Conservation (phyloP, 2,888 invertebrate species). For the Lochmaea capreae region DNA sequence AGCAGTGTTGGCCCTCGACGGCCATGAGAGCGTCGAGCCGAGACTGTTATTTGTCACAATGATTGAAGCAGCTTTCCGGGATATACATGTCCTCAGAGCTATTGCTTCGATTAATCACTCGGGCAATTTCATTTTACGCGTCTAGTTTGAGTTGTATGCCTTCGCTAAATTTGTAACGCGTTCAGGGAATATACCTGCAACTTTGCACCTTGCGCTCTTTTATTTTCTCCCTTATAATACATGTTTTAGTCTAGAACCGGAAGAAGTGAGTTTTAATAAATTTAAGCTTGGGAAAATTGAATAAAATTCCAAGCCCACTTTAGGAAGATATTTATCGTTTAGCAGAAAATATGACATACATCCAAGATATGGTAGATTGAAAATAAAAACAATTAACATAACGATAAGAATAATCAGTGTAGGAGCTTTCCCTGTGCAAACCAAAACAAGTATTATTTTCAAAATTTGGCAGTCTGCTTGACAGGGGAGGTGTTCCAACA, state of each 20-base stretch:
- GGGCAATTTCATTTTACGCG: constrained; percentile 61
- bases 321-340: too few species aligned
- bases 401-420: too few species aligned
- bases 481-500: too few species aligned
- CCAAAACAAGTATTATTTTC: too few species aligned
- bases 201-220: constrained; percentile 31
- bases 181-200: constrained; percentile 33
- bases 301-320: too few species aligned
- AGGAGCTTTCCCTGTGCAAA: too few species aligned
- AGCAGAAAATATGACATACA: too few species aligned
- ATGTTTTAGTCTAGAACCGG: background rate
- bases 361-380: too few species aligned
- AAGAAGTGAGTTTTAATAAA: too few species aligned
- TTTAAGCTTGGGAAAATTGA: too few species aligned
- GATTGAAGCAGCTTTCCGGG: constrained; percentile 63
- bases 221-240: background rate
- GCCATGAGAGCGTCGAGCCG: constrained; percentile 37
- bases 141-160: constrained; percentile 49
- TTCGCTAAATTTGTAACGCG: constrained; percentile 37
- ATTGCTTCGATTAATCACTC: constrained; percentile 64
- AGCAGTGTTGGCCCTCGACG: constrained; percentile 26
- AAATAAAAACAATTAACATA: too few species aligned
- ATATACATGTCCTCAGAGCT: constrained; percentile 64
- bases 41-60: constrained; percentile 63
- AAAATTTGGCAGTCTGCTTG: too few species aligned